Evolutionary conservation across 2,113 vertebrate species (phyloP), one percentile per base, ranked within the genome.

Genomic region (Laticauda laticaudata): DNA sequence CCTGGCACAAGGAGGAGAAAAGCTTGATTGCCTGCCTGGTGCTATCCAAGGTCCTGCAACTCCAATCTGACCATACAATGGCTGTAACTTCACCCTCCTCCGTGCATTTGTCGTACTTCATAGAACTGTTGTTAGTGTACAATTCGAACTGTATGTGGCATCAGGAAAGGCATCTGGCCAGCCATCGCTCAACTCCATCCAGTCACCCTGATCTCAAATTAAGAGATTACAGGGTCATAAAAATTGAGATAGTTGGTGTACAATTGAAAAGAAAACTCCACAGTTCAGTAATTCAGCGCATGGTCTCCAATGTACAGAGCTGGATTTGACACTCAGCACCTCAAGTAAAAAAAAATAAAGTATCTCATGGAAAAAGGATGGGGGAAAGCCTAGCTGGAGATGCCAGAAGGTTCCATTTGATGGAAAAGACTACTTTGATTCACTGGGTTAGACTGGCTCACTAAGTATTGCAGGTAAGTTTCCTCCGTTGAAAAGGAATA

Each of bases 1-100:
- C 11, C 7, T 57, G 75, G 34, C 51, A 29, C 90, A 43, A 86
- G 5, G 4, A 12, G 34, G 64, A 15, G 20, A 10, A 85, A 55
- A 85, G 90, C 11, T 9, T 85, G 39, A 39, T 24, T 86, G 34
- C 56, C 34, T 51, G 85, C 43, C 48, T 53, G 91, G 85, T 64
- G 56, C 85, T 92, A 61, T 87, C 85, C 85, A 92, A 57, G 91
- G 85, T 92, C 43, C 91, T 92, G 85, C 85, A 87, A 34, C 0
- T 20, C 5, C 55, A 53, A 7, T 87, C 56, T 12, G 29, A 53
- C 56, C 29, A 21, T 14, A 2, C 8, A 2, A 15, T 51, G 14
- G 61, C 23, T 18, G 24, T 39, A 39, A 81, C 34, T 9, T 43
- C n/a, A 89, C 54, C 39, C 43, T 59, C 26, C 5, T 56, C 69